Conservation (phyloP, 35 echinoderm and acorn worm species). For the Apostichopus parvimensis region DNA sequence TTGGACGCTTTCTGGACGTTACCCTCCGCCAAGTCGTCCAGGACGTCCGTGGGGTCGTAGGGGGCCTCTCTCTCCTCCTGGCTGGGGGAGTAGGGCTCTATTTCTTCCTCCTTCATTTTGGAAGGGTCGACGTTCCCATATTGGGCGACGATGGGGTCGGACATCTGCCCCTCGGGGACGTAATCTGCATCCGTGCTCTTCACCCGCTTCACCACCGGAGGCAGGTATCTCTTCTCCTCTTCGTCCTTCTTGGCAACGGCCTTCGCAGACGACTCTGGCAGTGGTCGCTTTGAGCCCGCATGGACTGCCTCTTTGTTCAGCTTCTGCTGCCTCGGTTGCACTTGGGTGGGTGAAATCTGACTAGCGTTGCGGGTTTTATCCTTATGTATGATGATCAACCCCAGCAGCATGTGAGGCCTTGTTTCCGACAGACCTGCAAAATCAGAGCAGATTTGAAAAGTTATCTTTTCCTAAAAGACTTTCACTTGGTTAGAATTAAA, state of each 20-base stretch:
- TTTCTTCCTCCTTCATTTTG: slow-evolving; percentile 54
- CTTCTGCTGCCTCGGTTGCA: slow-evolving; percentile 35
- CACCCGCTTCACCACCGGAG: slow-evolving; percentile 40
- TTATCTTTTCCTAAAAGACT: too few species aligned
- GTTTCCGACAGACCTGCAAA: slow-evolving; percentile 70
- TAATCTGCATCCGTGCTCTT: slow-evolving; percentile 25
- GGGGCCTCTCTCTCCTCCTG: slow-evolving; percentile 84
- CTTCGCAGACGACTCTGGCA: not conserved
- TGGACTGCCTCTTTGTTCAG: not conserved
- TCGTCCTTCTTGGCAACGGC: not conserved
- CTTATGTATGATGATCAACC: slow-evolving; percentile 79
- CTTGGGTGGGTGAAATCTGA: slow-evolving; percentile 49
- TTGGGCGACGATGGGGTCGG: slow-evolving; percentile 89
- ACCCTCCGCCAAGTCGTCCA: slow-evolving; percentile 62
- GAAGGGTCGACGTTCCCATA: slow-evolving; percentile 84
- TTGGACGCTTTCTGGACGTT: not conserved
- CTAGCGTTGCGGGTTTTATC: slow-evolving; percentile 58
- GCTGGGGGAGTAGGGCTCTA: slow-evolving; percentile 86
- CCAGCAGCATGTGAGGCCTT: slow-evolving; percentile 88
- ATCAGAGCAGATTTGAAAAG: not conserved
- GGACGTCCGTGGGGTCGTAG: slow-evolving; percentile 88
- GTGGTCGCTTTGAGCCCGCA: slow-evolving; percentile 6
- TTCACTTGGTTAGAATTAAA: too few species aligned
- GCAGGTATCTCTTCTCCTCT: slow-evolving; percentile 13
- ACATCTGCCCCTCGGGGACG: slow-evolving; percentile 54